These are phyloP conservation scores for Brienomyrus brachyistius DNA, from an alignment of 2,113 vertebrate species.

Conservation along the genomic window DNA sequence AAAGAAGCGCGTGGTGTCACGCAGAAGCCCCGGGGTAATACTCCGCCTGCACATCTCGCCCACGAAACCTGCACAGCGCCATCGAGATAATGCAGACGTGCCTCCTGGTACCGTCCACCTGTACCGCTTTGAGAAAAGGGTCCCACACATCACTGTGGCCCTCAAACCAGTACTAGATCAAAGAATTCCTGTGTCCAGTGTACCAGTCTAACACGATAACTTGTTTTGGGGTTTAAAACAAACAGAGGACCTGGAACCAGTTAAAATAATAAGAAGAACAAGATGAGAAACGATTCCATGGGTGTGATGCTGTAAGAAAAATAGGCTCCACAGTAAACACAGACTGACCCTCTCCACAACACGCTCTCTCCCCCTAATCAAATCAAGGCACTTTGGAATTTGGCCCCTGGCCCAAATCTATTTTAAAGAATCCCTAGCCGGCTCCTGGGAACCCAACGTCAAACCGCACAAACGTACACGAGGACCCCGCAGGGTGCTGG, in stretches of 20 bases:
- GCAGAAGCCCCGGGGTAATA: neutral
- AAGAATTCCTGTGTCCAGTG: neutral
- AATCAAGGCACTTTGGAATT: constrained; percentile 24
- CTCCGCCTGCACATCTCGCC: neutral
- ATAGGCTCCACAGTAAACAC: neutral
- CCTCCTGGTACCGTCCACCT: neutral
- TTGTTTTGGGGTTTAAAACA: neutral
- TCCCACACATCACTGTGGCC: neutral
- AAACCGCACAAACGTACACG: neutral
- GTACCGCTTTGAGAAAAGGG: neutral
- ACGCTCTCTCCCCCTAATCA: constrained; percentile 17
- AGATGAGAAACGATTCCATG: neutral
- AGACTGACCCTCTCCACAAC: neutral
- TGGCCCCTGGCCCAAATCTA: constrained; percentile 13
- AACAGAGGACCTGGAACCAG: neutral
- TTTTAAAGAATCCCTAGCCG: neutral
- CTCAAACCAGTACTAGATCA: neutral
- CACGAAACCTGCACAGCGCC: neutral
- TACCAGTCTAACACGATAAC: neutral
- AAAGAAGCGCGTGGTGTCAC: neutral
- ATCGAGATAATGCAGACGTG: neutral
- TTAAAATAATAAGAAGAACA: neutral
- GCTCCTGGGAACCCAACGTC: neutral
- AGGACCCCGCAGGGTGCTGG: neutral
- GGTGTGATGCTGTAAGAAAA: neutral